Conservation (phyloP, 1,140 invertebrate genomes). For the Sarcophaga bullata region DNA sequence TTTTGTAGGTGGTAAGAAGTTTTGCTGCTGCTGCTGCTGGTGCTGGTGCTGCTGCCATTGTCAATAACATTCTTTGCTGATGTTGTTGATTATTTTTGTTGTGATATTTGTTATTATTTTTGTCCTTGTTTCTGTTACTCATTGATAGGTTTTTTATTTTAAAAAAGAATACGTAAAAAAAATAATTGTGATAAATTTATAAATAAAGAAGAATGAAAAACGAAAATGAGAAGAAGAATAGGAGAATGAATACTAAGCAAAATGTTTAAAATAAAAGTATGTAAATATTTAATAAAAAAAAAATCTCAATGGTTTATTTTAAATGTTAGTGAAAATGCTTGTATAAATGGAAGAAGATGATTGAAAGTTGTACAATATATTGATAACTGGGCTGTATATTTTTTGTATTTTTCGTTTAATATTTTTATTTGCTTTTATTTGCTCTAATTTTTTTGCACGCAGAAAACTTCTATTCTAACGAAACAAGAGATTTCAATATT, state of each 20-base stretch:
- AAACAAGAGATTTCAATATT: background rate
- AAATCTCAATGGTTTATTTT: background rate
- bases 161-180: background rate
- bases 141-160: background rate
- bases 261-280: background rate
- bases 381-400: background rate
- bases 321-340: too few species aligned
- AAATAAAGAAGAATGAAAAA: background rate
- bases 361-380: background rate
- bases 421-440: background rate
- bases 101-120: background rate
- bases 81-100: background rate
- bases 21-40: background rate
- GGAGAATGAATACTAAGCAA: background rate
- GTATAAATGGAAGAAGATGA: too few species aligned
- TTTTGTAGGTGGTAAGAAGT: constrained; percentile 17
- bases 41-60: background rate
- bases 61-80: background rate
- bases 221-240: background rate
- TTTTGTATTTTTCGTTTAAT: background rate
- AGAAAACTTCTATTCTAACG: background rate
- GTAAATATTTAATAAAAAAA: background rate
- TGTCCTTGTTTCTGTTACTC: background rate
- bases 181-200: background rate
- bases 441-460: background rate